Evolutionary conservation across 2,888 invertebrate species (phyloP).

Genomic region (Anthophora plumipes): DNA sequence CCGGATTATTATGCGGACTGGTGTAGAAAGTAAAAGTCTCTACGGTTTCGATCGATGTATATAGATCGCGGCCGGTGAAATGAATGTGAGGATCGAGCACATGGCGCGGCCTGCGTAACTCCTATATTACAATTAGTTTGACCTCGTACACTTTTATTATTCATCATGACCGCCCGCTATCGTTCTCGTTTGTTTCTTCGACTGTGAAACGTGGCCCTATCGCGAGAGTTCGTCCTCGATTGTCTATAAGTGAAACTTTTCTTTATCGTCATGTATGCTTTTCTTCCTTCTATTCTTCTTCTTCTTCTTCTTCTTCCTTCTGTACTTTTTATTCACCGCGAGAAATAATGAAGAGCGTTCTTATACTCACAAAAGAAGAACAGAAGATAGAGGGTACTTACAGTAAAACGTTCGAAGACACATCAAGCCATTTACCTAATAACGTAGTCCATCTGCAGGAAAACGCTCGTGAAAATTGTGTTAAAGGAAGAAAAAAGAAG

Average conservation of each 20-base stretch:
- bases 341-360: slow-evolving; percentile 15
- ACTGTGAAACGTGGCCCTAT: slow-evolving; percentile 55
- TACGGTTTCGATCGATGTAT: slow-evolving; percentile 46
- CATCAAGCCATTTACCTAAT: background rate
- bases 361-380: background rate
- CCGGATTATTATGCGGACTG: slow-evolving; percentile 57
- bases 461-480: background rate
- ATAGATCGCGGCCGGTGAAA: slow-evolving; percentile 60
- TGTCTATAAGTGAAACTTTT: slow-evolving; percentile 19
- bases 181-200: slow-evolving; percentile 21
- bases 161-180: slow-evolving; percentile 66
- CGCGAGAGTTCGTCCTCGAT: slow-evolving; percentile 21
- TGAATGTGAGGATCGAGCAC: slow-evolving; percentile 77
- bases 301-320: background rate
- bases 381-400: too few species aligned
- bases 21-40: slow-evolving; percentile 67
- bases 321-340: background rate
- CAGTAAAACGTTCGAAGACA: background rate
- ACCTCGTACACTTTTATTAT: slow-evolving; percentile 82
- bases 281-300: too few species aligned
- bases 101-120: slow-evolving; percentile 66
- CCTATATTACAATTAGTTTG: slow-evolving; percentile 80
- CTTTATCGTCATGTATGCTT: background rate
- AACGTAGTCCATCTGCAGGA: background rate
- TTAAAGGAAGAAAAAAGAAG: too few species aligned